Conservation (phyloP, 2,888 invertebrate genomes). For the Anodontia alba region DNA sequence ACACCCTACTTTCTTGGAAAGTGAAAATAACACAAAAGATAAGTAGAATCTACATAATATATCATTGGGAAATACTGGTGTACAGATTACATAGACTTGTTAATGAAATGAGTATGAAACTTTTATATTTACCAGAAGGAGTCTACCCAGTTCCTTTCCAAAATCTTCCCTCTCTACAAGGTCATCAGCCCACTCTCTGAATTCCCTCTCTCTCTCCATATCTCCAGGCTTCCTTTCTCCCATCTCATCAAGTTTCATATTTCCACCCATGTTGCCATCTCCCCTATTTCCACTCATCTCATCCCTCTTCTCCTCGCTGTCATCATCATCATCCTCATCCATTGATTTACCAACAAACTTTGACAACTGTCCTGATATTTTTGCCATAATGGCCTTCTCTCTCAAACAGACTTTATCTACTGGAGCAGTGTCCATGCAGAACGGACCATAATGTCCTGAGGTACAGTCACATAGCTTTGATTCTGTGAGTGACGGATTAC, state of each 20-base stretch:
- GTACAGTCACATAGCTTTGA: conserved; percentile 28
- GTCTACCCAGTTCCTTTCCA: background rate
- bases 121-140: background rate
- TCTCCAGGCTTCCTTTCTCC: background rate
- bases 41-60: too few relatives aligned
- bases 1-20: too few relatives aligned
- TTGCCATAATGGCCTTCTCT: background rate
- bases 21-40: too few relatives aligned
- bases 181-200: background rate
- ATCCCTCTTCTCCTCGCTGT: background rate
- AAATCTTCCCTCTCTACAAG: background rate
- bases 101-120: too few relatives aligned
- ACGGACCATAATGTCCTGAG: conserved; percentile 16
- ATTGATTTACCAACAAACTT: background rate
- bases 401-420: background rate
- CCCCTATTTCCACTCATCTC: background rate
- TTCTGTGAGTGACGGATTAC: conserved; percentile 7
- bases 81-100: too few relatives aligned
- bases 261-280: background rate
- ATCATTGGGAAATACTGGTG: too few relatives aligned
- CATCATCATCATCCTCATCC: background rate
- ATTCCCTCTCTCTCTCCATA: background rate
- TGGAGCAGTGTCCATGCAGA: conserved; percentile 2
- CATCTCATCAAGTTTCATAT: background rate
- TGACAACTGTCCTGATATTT: background rate